A percentile compares a stretch with the other conserved stretches of the same genome.
phyloP scores from a whole-genome alignment of 2,113 vertebrate genomes.

The Neofelis nebulosa region DNA sequence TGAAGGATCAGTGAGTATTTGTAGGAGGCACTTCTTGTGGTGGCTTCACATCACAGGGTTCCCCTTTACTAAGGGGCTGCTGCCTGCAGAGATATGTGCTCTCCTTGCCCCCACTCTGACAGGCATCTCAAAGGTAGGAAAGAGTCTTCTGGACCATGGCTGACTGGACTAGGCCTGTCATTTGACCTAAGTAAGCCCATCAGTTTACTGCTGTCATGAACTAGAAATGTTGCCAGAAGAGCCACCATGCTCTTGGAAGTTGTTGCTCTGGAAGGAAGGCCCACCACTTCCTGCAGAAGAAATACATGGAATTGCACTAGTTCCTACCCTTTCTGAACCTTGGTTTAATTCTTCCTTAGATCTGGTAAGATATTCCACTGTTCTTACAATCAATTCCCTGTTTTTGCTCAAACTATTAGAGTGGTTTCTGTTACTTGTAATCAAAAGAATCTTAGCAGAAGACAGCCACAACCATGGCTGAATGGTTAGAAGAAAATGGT shows the following conservation, averaged over 20 bases:
- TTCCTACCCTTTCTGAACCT: neutral
- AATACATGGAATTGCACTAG: neutral
- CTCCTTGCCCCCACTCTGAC: neutral
- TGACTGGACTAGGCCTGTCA: neutral
- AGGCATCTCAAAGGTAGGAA: neutral
- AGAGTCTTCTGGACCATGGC: neutral
- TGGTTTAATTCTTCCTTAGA: neutral
- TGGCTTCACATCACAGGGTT: neutral
- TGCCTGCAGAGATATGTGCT: neutral
- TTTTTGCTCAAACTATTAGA: constrained; percentile 3
- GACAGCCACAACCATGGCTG: neutral
- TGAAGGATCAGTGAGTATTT: neutral
- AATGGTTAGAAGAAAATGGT: neutral
- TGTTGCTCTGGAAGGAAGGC: neutral
- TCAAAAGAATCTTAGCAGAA: constrained; percentile 20
- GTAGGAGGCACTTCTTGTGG: neutral
- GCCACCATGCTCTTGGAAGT: neutral
- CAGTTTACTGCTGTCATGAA: neutral
- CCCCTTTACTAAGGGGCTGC: neutral
- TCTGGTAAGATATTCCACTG: neutral
- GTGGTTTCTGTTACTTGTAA: constrained; percentile 10
- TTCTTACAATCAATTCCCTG: neutral
- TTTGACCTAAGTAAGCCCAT: neutral
- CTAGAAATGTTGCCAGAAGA: neutral
- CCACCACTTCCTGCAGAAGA: neutral